Percentiles rank a stretch among this genome's conserved stretches.
Evolutionary conservation across 2,797 vertebrate genomes (phyloP).

Genomic region (Enteromius treurensis): DNA sequence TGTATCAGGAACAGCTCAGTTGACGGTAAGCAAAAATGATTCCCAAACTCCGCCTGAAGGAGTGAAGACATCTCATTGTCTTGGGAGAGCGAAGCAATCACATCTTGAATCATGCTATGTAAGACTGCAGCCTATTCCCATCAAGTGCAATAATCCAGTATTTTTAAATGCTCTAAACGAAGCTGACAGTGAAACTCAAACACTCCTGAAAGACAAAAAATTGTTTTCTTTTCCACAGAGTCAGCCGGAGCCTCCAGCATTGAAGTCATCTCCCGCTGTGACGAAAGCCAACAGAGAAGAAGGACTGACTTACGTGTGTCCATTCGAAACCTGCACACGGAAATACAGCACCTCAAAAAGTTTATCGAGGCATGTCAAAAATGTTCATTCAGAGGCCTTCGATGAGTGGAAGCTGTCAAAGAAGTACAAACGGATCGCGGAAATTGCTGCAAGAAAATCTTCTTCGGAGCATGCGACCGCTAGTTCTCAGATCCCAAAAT

Average conservation of each 20-base stretch:
- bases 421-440: slow-evolving; percentile 90
- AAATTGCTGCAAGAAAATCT: slow-evolving; percentile 78
- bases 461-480: slow-evolving; percentile 73
- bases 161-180: slow-evolving; percentile 42
- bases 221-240: slow-evolving; percentile 50
- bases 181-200: slow-evolving; percentile 42
- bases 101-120: slow-evolving; percentile 51
- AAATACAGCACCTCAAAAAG: slow-evolving; percentile 96
- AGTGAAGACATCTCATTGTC: slow-evolving; percentile 14
- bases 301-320: slow-evolving; percentile 87
- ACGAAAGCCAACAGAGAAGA: slow-evolving; percentile 62
- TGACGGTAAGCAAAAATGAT: slow-evolving; percentile 37
- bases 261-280: slow-evolving; percentile 9
- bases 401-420: slow-evolving; percentile 93
- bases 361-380: slow-evolving; percentile 97
- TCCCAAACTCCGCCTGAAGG: slow-evolving; percentile 42
- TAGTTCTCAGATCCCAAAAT: slow-evolving; percentile 72
- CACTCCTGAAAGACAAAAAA: slow-evolving; percentile 57
- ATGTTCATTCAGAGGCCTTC: slow-evolving; percentile 94
- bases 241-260: neutral
- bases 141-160: slow-evolving; percentile 49
- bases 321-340: slow-evolving; percentile 90
- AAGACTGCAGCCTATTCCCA: slow-evolving; percentile 55
- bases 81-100: slow-evolving; percentile 7
- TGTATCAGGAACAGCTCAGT: slow-evolving; percentile 43